Conservation (phyloP, 1,140 invertebrate species). For the Listronotus oregonensis region DNA sequence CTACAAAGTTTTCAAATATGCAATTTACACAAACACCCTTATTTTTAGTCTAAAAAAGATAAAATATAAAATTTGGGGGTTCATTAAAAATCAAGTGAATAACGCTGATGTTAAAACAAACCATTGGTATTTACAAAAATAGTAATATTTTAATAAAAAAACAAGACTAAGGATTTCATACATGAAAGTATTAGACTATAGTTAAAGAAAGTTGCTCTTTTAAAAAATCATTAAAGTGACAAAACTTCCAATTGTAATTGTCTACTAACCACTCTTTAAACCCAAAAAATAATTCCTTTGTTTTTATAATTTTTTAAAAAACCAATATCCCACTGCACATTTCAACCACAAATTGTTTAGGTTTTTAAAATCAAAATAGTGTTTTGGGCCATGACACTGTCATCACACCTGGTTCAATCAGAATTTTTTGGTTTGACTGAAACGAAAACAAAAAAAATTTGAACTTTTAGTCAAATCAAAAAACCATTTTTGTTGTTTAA, state of each 20-base stretch:
- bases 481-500: neutral
- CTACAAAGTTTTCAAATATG: no score
- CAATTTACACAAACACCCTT: no score
- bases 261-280: neutral
- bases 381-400: constrained; percentile 30
- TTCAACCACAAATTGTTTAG: neutral
- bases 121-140: no score
- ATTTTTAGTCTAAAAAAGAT: no score
- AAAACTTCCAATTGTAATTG: neutral
- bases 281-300: neutral
- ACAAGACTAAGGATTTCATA: no score
- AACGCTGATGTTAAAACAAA: no score
- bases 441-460: neutral
- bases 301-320: constrained; percentile 13
- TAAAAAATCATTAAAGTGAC: neutral
- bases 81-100: no score
- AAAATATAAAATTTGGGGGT: no score
- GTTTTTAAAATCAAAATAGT: constrained; percentile 7
- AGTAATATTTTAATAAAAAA: no score
- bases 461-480: neutral
- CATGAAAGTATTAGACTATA: no score
- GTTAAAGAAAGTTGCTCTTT: no score
- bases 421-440: constrained; percentile 13
- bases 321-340: constrained; percentile 19
- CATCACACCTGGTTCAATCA: constrained; percentile 32